A percentile compares a stretch with the other conserved stretches of the same genome.
Conservation (phyloP, 1,140 invertebrate species). For the Tribolium madens region DNA sequence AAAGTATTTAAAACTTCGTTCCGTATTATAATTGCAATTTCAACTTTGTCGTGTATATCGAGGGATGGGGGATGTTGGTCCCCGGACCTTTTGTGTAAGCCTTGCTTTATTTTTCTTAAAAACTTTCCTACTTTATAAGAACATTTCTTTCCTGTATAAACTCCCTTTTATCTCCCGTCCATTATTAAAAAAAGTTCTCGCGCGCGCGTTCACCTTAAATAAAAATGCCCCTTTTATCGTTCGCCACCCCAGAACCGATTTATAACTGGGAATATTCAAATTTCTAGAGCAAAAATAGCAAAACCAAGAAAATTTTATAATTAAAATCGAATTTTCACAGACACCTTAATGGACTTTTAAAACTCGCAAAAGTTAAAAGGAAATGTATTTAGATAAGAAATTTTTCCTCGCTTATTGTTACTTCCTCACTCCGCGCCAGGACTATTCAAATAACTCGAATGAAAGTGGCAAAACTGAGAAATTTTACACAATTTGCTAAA, state of each 20-base stretch:
- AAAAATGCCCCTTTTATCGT: conserved; percentile 38
- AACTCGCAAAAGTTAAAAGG: conserved; percentile 7
- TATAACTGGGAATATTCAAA: background rate
- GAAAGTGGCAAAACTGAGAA: background rate
- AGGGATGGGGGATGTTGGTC: background rate
- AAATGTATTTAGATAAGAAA: conserved; percentile 16
- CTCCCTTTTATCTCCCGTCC: conserved; percentile 49
- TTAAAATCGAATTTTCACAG: conserved; percentile 9
- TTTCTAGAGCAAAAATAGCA: background rate
- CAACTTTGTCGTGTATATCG: conserved; percentile 41
- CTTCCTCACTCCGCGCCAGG: background rate
- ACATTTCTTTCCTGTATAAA: conserved; percentile 51
- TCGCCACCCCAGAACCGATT: background rate
- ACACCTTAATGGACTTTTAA: conserved; percentile 34
- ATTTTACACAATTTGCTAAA: background rate
- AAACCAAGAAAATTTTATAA: conserved; percentile 13
- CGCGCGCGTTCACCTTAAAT: conserved; percentile 47
- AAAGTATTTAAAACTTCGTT: conserved; percentile 51
- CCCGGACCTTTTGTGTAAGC: conserved; percentile 47
- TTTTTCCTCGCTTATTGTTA: conserved; percentile 12
- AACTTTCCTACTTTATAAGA: conserved; percentile 52
- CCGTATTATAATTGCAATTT: conserved; percentile 52
- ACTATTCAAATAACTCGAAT: background rate
- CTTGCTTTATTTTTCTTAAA: conserved; percentile 50
- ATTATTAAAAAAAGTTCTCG: conserved; percentile 51